Evolutionary conservation across 2,888 invertebrate genomes (phyloP), one percentile per base, ranked within the genome.

Genomic region (Incurvaria masculella): DNA sequence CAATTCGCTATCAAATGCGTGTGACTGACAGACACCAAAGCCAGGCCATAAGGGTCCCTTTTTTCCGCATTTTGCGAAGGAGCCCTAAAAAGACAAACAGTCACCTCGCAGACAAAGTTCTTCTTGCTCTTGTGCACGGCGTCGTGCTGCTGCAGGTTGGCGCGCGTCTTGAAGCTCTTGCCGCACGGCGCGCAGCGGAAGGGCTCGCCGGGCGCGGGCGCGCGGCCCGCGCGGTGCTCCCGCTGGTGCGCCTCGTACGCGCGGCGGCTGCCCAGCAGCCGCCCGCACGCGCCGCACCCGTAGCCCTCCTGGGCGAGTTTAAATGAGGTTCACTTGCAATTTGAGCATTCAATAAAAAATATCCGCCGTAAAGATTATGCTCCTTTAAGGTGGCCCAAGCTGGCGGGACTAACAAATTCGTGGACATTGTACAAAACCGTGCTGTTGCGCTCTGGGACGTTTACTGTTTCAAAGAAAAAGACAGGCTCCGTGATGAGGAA

Each of bases 71-170:
- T n/a, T n/a, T n/a, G n/a, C n/a, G n/a, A n/a, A n/a, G n/a, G n/a
- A n/a, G n/a, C 17, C 14, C 4, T 21, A 14, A 2, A 20, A 20
- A 44, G 19, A 4, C 26, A 2, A 23, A 49, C 49, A 63, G 63
- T 61, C 53, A 78, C 78, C 63, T 78, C 78, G 59, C 78, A 78
- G 47, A 78, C 60, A 64, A 60, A 75, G 46, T 65, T 63, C 48
- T 68, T 70, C 41, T 64, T 65, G 10, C 56, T 55, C 1, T 71
- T 70, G 42, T 59, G 57, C 1, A 45, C 49, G 38, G 58, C 58
- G 4, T 21, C 11, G 50, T 76, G 76, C 14, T 61, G 56, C 18
- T 54, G 63, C 19, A 74, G 57, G 19, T 54, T 49, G 2, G 65
- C 61, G 33, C 63, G 66, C 14, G 62, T 69, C 14, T 64, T 63